Conservation (phyloP, 2,113 vertebrate species). For the Rhabdornis inornatus region DNA sequence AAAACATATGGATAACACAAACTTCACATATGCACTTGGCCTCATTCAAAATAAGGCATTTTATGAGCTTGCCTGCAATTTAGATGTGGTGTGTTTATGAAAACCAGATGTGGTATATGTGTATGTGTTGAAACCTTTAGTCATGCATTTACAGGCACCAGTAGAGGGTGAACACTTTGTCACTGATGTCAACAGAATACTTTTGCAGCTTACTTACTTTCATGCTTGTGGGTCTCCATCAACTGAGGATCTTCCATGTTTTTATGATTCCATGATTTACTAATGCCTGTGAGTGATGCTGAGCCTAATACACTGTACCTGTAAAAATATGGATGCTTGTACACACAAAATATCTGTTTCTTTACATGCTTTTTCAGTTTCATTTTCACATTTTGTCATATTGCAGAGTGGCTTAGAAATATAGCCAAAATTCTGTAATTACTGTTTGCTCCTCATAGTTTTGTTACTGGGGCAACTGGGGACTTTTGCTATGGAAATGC, state of each 20-base stretch:
- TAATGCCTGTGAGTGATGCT: neutral
- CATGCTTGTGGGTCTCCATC: neutral
- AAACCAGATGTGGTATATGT: neutral
- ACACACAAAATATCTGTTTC: neutral
- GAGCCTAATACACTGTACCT: neutral
- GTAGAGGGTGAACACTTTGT: neutral
- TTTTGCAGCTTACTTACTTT: neutral
- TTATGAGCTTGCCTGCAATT: neutral
- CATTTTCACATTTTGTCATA: neutral
- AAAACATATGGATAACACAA: neutral
- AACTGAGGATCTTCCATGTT: neutral
- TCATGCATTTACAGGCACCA: neutral
- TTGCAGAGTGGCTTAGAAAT: neutral
- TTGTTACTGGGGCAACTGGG: constrained; percentile 14
- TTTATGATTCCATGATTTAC: neutral
- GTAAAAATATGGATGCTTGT: neutral
- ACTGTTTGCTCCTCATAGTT: neutral
- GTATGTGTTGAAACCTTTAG: neutral
- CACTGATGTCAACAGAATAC: neutral
- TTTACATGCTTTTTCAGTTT: neutral
- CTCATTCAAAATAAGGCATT: neutral
- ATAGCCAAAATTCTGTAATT: neutral
- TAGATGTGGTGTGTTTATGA: neutral
- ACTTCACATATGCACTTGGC: neutral
- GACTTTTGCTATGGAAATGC: neutral